Evolutionary conservation across 1,140 invertebrate genomes (phyloP).

Genomic region (Steinernema khuongi): DNA sequence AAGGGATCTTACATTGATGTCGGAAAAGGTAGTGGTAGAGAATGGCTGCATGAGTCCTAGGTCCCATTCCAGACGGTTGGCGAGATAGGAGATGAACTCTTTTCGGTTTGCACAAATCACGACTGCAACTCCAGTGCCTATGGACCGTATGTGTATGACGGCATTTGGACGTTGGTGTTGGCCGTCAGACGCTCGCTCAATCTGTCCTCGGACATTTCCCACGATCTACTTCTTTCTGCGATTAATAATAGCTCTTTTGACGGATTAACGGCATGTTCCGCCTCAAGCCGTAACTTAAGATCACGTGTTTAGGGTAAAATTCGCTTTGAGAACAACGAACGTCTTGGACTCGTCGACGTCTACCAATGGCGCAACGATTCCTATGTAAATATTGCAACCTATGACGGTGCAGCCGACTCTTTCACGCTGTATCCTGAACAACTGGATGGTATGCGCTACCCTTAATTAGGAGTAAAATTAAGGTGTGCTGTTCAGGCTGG

Average conservation of each 20-base stretch:
- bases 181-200: conserved; percentile 46
- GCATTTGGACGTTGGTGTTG: conserved; percentile 52
- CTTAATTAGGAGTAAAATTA: no score
- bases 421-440: conserved; percentile 28
- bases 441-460: conserved; percentile 27
- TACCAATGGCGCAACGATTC: conserved; percentile 72
- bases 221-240: conserved; percentile 32
- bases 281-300: not conserved
- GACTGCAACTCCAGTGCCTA: conserved; percentile 37
- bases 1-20: conserved; percentile 67
- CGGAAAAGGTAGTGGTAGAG: conserved; percentile 33
- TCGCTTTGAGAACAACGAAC: conserved; percentile 86
- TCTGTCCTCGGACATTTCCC: conserved; percentile 25
- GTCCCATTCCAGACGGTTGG: conserved; percentile 40
- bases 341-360: conserved; percentile 83
- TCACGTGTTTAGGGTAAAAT: conserved; percentile 75
- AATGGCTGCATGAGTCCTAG: no score
- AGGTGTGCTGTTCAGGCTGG: conserved; percentile 40
- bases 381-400: conserved; percentile 45
- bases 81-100: conserved; percentile 39
- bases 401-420: conserved; percentile 43
- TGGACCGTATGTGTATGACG: conserved; percentile 54
- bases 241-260: conserved; percentile 46
- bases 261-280: conserved; percentile 44
- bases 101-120: conserved; percentile 22